phyloP scores from a whole-genome alignment of 2,797 vertebrate species.

The Hozukius guyotensis region DNA sequence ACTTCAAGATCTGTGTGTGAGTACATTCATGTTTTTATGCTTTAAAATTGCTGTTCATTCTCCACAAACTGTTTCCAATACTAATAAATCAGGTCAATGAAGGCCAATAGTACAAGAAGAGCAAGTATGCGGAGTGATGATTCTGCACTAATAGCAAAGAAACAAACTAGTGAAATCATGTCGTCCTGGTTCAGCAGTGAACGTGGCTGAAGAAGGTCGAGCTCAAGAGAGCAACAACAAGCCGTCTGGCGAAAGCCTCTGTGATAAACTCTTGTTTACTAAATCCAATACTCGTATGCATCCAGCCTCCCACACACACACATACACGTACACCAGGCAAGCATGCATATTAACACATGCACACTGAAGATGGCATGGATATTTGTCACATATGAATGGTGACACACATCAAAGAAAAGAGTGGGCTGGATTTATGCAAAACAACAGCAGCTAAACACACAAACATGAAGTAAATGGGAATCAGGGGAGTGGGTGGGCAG shows the following conservation, averaged over 20 bases:
- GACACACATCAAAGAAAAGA: slow-evolving; percentile 49
- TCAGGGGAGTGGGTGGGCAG: slow-evolving; percentile 46
- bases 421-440: slow-evolving; percentile 60
- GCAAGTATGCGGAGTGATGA: neutral
- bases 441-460: slow-evolving; percentile 47
- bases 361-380: slow-evolving; percentile 12
- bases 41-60: neutral
- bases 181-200: neutral
- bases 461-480: slow-evolving; percentile 30
- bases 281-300: slow-evolving; percentile 4
- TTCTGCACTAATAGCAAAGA: neutral
- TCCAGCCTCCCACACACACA: slow-evolving; percentile 3
- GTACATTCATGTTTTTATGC: neutral
- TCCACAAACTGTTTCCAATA: neutral
- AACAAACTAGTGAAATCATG: slow-evolving; percentile 9
- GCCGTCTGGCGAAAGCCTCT: slow-evolving; percentile 10
- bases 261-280: slow-evolving; percentile 50
- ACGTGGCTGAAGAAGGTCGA: slow-evolving; percentile 1
- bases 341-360: slow-evolving; percentile 1
- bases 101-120: neutral
- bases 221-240: slow-evolving; percentile 10
- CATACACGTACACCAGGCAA: neutral
- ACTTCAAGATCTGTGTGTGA: neutral
- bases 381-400: slow-evolving; percentile 36
- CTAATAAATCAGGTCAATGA: neutral